Evolutionary conservation across 2,888 invertebrate genomes (phyloP).

Genomic region (Bruchidius siliquastri): DNA sequence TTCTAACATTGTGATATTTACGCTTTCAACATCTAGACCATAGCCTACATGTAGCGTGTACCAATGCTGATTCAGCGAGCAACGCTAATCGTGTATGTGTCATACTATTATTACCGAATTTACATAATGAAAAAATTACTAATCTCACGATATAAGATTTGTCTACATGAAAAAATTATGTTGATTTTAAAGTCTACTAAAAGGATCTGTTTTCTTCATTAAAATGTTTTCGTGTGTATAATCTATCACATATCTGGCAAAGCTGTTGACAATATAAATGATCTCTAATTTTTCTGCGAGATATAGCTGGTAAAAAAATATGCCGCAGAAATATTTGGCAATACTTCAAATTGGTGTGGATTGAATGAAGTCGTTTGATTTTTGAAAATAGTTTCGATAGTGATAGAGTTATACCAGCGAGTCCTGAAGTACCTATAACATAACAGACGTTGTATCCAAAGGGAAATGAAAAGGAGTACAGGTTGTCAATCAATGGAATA

Average conservation of each 20-base stretch:
- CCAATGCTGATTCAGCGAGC: not conserved
- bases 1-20: no score
- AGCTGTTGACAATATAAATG: not conserved
- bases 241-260: not conserved
- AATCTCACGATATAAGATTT: not conserved
- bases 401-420: no score
- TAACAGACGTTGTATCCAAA: no score
- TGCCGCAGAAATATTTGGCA: not conserved
- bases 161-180: not conserved
- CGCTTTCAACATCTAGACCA: no score
- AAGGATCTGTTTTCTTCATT: not conserved
- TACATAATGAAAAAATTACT: not conserved
- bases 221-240: not conserved
- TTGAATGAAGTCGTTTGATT: not conserved
- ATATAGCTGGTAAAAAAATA: not conserved
- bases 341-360: not conserved
- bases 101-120: not conserved
- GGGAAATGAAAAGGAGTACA: no score
- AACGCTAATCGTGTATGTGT: not conserved
- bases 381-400: not conserved
- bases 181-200: not conserved
- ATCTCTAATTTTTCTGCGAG: not conserved
- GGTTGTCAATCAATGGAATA: no score
- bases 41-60: not conserved
- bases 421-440: no score